Base-by-base conservation (phyloP, 2,113 vertebrate species). In the Strix uralensis region DNA sequence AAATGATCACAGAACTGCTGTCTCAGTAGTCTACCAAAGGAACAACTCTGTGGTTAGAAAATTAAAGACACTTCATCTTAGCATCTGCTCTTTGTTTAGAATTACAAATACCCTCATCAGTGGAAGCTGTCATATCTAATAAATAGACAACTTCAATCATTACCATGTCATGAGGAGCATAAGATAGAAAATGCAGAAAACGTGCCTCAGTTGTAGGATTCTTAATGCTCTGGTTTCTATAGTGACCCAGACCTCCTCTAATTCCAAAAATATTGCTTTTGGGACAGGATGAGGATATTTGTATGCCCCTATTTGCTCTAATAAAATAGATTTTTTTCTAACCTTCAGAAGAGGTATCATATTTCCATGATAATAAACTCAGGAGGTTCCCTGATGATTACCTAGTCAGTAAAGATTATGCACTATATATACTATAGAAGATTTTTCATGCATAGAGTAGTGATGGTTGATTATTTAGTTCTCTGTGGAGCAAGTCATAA, bases 51-150 rank as follows among this genome's bases (percentile, higher is more conserved):
- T 78, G 69, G 75, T 74, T 96, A 78, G 72, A 93, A 71, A 93
- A 92, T 49, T 66, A 27, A 95, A 92, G 75, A 71, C 36, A 86
- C 88, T 86, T 94, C 72, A 74, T 81, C 65, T 59, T 61, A 71
- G 55, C 75, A 86, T 92, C 72, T 88, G 72, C 46, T 95, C 88
- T 93, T 90, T 2, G 6, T 65, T 67, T 87, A 79, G 74, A 89
- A 88, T 96, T 86, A 81, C 42, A 80, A 85, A 73, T 29, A 86
- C 25, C 32, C 86, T 96, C 52, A 74, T 81, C 65, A 86, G 61
- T 74, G 44, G 77, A 94, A 95, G 42, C 61, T 86, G 83, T 96
- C 72, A 65, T 44, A 78, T 74, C 75, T 90, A 93, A 93, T 94
- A 92, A 86, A 71, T 52, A 79, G 84, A 65, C 34, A 67, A 38